A percentile compares a stretch with the other conserved stretches of the same genome.
phyloP scores from a whole-genome alignment of 2,888 invertebrate species.

The Nudaria mundana region DNA sequence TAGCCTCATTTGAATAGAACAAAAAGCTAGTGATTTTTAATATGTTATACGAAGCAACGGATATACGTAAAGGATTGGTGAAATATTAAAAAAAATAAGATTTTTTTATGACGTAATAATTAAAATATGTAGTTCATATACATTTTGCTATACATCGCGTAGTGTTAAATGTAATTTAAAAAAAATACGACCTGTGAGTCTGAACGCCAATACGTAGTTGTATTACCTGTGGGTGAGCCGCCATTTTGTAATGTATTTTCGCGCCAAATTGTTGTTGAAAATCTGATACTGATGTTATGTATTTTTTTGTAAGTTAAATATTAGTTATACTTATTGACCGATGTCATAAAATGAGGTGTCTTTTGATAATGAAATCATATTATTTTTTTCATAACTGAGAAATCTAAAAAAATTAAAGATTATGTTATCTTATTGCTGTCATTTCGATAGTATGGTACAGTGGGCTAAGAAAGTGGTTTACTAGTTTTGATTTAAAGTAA shows the following conservation, averaged over 20 bases:
- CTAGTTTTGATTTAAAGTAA: too few relatives aligned
- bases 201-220: slow-evolving; percentile 23
- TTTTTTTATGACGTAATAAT: slow-evolving; percentile 35
- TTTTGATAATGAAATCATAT: too few relatives aligned
- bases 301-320: too few relatives aligned
- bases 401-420: too few relatives aligned
- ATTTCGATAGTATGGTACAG: too few relatives aligned
- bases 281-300: slow-evolving; percentile 17
- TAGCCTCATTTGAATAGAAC: slow-evolving; percentile 9
- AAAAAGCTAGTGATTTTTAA: slow-evolving; percentile 40
- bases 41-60: slow-evolving; percentile 67
- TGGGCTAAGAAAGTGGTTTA: too few relatives aligned
- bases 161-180: slow-evolving; percentile 51
- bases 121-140: slow-evolving; percentile 36
- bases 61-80: slow-evolving; percentile 74
- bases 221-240: slow-evolving; percentile 3
- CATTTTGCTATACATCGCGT: slow-evolving; percentile 39
- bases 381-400: too few relatives aligned
- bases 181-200: slow-evolving; percentile 36
- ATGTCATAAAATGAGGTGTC: too few relatives aligned
- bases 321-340: too few relatives aligned
- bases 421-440: too few relatives aligned
- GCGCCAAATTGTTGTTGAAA: too few relatives aligned
- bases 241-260: too few relatives aligned
- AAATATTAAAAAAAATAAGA: slow-evolving; percentile 32